Conservation (phyloP, 2,888 invertebrate genomes). For the Orgyia antiqua region DNA sequence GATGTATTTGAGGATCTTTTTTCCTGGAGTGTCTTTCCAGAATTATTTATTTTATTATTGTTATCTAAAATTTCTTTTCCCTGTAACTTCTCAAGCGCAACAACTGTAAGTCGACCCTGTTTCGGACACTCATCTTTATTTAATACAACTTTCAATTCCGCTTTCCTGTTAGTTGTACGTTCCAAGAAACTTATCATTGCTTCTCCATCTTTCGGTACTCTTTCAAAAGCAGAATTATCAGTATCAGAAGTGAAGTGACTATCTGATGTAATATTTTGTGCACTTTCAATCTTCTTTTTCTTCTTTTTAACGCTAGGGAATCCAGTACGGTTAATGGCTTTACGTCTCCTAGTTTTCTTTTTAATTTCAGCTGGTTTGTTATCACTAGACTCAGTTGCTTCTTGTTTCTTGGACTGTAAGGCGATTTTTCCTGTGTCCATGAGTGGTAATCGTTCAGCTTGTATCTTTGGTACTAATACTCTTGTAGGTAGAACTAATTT, state of each 20-base stretch:
- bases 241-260: constrained; percentile 61
- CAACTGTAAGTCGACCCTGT: constrained; percentile 78
- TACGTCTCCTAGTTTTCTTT: constrained; percentile 81
- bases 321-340: constrained; percentile 91
- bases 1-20: constrained; percentile 50
- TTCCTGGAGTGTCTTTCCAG: constrained; percentile 30
- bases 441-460: constrained; percentile 52
- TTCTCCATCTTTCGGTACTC: constrained; percentile 84
- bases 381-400: constrained; percentile 39
- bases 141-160: constrained; percentile 67
- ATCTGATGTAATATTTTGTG: constrained; percentile 44
- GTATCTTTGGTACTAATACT: constrained; percentile 58
- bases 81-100: constrained; percentile 80
- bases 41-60: constrained; percentile 31
- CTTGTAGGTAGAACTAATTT: constrained; percentile 64
- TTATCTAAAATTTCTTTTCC: constrained; percentile 57
- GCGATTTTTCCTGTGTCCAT: constrained; percentile 47
- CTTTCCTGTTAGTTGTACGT: constrained; percentile 70
- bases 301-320: constrained; percentile 91
- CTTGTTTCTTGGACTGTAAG: constrained; percentile 44
- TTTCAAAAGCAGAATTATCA: constrained; percentile 78
- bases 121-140: constrained; percentile 73
- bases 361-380: constrained; percentile 44
- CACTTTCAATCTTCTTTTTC: constrained; percentile 81
- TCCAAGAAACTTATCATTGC: constrained; percentile 82